Base-by-base conservation (phyloP, 2,797 vertebrate genomes). In the Rhinella marina region DNA sequence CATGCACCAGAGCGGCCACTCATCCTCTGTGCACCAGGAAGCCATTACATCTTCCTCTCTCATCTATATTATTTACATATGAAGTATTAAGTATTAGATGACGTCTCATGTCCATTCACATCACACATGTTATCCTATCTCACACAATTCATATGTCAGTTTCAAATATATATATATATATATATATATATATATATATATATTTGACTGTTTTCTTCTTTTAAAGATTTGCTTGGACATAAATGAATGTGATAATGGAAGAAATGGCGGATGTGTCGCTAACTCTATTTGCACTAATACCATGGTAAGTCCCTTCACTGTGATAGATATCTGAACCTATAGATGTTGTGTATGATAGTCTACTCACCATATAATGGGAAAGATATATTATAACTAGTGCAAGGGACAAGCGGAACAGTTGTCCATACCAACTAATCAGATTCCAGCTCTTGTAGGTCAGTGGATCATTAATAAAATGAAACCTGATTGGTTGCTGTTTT, bases 221-320 rank as follows among this genome's bases (percentile, higher is more conserved):
- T 79, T 13, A 82, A 90, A 95, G 95, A 75, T 94, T 86, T 96
- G 95, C 90, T 86, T 90, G 81, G 98, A 99, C 91, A 88, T 98
- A 9, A 98, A 99, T 79, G 98, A 99, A 93, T 99, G 98, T 92
- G 96, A 94, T 91, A 93, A 90, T 78, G 94, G 94, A 1, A 90
- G 95, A 92, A 97, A 97, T n/a, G 98, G 97, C 92, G 95, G 96
- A 14, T 99, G 98, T 5, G 92, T 97, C 27, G 91, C 93, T 2
- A 97, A 99, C 92, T 99, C 98, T n/a, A 16, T 96, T 90, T 99
- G 98, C 91, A 93, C 96, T 91, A 99, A 99, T 94, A 97, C 97
- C 64, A 92, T 96, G 96, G 98, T 99, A 94, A 97, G 96, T 25
- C 29, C 29, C 54, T 41, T 41, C 66, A 29, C 7, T 21, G 12